These are phyloP conservation scores for Scomber scombrus DNA, from an alignment of 2,113 vertebrate genomes.

Conservation along the genomic window DNA sequence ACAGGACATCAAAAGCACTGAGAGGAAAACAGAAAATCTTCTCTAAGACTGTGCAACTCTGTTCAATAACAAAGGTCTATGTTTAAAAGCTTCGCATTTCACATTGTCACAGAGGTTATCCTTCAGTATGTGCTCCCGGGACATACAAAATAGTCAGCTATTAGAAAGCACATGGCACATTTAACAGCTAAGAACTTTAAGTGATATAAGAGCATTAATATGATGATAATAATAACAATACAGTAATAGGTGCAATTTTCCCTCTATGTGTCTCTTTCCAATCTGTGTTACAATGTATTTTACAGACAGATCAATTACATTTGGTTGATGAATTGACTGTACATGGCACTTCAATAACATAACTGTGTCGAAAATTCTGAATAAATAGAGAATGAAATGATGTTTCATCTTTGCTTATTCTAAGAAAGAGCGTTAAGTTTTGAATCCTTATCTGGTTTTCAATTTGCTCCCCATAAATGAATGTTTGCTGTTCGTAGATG, in stretches of 20 bases:
- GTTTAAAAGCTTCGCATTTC: conserved; percentile 73
- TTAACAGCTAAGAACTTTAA: conserved; percentile 71
- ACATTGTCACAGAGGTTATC: conserved; percentile 68
- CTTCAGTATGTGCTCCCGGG: conserved; percentile 73
- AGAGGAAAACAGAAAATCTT: conserved; percentile 65
- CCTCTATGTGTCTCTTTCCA: conserved; percentile 34
- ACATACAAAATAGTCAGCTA: conserved; percentile 78
- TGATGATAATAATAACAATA: conserved; percentile 61
- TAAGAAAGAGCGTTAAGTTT: conserved; percentile 22
- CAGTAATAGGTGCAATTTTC: conserved; percentile 49
- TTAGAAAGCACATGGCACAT: conserved; percentile 78
- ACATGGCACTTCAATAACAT: conserved; percentile 71
- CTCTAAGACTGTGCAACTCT: conserved; percentile 72
- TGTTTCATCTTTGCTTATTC: conserved; percentile 38
- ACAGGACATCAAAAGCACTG: conserved; percentile 76
- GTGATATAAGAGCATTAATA: conserved; percentile 73
- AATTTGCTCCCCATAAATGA: conserved; percentile 1
- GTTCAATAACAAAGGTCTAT: conserved; percentile 70
- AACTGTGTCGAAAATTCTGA: conserved; percentile 46
- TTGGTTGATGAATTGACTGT: conserved; percentile 61
- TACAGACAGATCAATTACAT: conserved; percentile 65
- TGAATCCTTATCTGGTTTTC: conserved; percentile 7
- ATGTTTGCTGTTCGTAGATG: not conserved
- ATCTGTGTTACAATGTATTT: conserved; percentile 57
- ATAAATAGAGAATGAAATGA: conserved; percentile 75